A percentile compares a stretch with the other conserved stretches of the same genome.
phyloP scores from a whole-genome alignment of 2,888 invertebrate species.

The Petrolisthes manimaculis region DNA sequence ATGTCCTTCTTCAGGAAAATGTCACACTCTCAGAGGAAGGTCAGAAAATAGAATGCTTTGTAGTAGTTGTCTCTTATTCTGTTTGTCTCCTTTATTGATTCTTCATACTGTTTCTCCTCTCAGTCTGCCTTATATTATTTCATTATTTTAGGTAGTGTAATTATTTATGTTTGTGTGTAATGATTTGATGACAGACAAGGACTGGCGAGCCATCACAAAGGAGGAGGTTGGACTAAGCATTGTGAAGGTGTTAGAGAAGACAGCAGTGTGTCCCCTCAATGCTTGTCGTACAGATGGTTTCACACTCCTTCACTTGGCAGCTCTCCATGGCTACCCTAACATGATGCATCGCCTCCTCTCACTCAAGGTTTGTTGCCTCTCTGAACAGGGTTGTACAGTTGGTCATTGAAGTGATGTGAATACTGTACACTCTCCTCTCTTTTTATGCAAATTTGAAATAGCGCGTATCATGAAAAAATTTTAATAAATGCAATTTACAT shows the following conservation, averaged over 20 bases:
- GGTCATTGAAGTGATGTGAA: too few species aligned
- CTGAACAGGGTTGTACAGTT: too few species aligned
- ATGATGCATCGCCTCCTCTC: slow-evolving; percentile 65
- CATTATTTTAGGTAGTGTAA: too few species aligned
- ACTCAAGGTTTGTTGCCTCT: slow-evolving; percentile 44
- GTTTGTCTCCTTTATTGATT: not conserved
- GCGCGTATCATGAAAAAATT: too few species aligned
- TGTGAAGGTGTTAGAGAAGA: slow-evolving; percentile 57
- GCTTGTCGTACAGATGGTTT: slow-evolving; percentile 61
- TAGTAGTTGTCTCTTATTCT: not conserved
- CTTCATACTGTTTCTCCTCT: not conserved
- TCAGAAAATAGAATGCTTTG: not conserved
- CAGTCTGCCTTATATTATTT: too few species aligned
- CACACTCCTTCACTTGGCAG: slow-evolving; percentile 64
- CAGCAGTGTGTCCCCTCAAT: slow-evolving; percentile 56
- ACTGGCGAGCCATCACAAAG: slow-evolving; percentile 56
- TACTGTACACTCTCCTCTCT: too few species aligned
- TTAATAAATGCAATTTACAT: too few species aligned
- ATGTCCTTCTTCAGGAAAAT: slow-evolving; percentile 59
- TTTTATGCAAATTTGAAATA: too few species aligned
- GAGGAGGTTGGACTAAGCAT: slow-evolving; percentile 64
- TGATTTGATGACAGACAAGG: slow-evolving; percentile 51
- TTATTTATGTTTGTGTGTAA: not conserved
- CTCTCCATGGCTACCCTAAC: slow-evolving; percentile 64
- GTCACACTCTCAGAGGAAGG: slow-evolving; percentile 59